Evolutionary conservation across 1,140 invertebrate genomes (phyloP).

Genomic region (Babylonia areolata): DNA sequence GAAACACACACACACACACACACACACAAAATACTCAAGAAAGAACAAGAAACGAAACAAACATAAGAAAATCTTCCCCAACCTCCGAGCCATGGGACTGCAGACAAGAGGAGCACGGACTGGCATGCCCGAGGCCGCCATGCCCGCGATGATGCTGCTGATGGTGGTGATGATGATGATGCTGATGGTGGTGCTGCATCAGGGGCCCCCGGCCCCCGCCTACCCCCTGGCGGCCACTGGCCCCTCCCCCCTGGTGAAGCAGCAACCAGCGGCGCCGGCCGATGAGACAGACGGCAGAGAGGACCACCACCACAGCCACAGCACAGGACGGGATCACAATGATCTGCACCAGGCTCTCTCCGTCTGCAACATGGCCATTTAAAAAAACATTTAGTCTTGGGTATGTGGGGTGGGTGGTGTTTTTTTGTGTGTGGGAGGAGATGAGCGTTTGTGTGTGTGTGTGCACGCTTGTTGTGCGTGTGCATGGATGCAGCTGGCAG

Average conservation of each 20-base stretch:
- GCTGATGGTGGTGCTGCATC: neutral
- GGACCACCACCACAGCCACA: neutral
- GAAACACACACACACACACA: no score
- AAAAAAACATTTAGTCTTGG: no score
- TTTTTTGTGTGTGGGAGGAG: no score
- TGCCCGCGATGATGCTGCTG: neutral
- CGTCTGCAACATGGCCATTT: conserved; percentile 12
- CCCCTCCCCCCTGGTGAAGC: neutral
- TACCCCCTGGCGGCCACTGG: no score
- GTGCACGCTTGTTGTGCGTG: neutral
- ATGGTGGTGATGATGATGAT: no score
- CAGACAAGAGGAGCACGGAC: neutral
- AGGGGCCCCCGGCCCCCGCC: no score
- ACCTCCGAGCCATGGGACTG: conserved; percentile 12
- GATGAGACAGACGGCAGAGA: neutral
- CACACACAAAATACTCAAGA: no score
- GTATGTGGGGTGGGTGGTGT: no score
- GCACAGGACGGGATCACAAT: neutral
- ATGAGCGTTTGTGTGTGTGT: no score
- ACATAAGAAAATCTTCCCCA: no score
- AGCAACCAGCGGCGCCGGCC: neutral
- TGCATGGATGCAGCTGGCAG: neutral
- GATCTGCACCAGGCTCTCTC: neutral
- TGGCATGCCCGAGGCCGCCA: neutral
- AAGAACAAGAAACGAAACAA: neutral